These are phyloP conservation scores for Crotalus viridis DNA, from an alignment of 2,113 vertebrate species.

Conservation along the genomic window DNA sequence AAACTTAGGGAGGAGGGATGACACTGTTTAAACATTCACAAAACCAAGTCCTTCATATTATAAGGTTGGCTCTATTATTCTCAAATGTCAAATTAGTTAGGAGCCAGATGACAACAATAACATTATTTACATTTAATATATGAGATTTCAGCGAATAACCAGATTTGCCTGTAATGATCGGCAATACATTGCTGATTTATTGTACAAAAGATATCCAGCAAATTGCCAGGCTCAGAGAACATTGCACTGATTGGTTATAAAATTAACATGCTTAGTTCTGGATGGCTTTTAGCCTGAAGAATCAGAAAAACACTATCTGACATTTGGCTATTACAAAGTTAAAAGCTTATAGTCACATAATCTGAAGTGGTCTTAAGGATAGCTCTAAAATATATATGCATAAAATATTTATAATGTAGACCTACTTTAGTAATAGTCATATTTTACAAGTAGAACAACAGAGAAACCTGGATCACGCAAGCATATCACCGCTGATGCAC, in stretches of 20 bases:
- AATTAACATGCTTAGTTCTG: constrained; percentile 30
- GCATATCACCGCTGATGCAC: background rate
- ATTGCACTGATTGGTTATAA: constrained; percentile 33
- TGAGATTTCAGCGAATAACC: constrained; percentile 27
- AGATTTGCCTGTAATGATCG: constrained; percentile 49
- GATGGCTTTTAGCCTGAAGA: background rate
- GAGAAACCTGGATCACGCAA: background rate
- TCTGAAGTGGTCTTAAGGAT: background rate
- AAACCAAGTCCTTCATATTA: background rate
- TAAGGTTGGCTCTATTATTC: background rate
- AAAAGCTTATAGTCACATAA: background rate
- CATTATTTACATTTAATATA: constrained; percentile 31
- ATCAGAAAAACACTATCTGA: background rate
- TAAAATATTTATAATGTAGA: background rate
- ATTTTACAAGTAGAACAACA: background rate
- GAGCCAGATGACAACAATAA: background rate
- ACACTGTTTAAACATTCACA: background rate
- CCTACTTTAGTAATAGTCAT: background rate
- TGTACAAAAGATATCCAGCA: constrained; percentile 53
- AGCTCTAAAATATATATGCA: background rate
- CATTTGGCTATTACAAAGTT: background rate
- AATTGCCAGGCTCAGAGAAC: constrained; percentile 52
- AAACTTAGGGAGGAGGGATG: background rate
- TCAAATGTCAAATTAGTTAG: background rate
- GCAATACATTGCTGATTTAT: constrained; percentile 7